Evolutionary conservation across 2,113 vertebrate genomes (phyloP).

Genomic region (Laticauda colubrina): DNA sequence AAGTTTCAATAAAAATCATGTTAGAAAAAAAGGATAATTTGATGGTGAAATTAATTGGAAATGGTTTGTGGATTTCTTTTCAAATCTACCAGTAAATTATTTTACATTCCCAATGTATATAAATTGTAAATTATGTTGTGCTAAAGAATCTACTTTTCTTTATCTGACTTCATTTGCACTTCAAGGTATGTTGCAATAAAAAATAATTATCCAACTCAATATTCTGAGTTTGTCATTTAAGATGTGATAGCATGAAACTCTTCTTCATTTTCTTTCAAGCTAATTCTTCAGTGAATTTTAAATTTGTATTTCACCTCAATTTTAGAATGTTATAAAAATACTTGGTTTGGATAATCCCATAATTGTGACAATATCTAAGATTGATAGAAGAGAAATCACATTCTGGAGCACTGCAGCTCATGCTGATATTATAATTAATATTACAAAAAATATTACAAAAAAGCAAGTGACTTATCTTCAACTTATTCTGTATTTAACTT

Average conservation of each 20-base stretch:
- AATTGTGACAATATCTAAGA: background rate
- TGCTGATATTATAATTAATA: conserved; percentile 20
- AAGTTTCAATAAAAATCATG: background rate
- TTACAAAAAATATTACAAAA: background rate
- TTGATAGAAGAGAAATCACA: background rate
- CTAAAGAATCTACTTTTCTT: background rate
- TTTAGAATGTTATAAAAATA: background rate
- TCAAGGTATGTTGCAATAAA: background rate
- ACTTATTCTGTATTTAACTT: background rate
- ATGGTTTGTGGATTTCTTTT: background rate
- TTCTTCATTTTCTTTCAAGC: background rate
- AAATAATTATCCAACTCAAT: background rate
- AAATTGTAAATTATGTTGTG: background rate
- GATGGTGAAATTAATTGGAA: background rate
- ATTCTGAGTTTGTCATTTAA: background rate
- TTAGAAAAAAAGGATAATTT: background rate
- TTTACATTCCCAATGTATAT: background rate
- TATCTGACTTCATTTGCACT: background rate
- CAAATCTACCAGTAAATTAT: background rate
- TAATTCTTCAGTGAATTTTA: background rate
- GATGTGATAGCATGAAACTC: background rate
- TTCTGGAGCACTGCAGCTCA: background rate
- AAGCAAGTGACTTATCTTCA: conserved; percentile 10
- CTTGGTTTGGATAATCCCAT: background rate
- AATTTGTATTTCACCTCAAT: background rate